Conservation (phyloP, 2,888 invertebrate genomes). For the Osmoderma eremita region DNA sequence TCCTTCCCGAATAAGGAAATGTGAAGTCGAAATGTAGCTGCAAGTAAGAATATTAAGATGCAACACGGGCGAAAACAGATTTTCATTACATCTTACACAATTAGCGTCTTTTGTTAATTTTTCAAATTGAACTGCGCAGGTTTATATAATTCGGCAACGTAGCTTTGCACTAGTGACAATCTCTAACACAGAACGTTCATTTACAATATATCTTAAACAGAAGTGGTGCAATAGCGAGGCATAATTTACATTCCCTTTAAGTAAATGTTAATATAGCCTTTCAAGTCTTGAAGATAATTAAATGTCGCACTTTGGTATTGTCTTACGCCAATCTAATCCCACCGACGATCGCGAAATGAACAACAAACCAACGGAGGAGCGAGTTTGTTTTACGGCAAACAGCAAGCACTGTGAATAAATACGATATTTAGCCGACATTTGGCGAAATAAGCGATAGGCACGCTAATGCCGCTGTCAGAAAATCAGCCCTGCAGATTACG, state of each 20-base stretch:
- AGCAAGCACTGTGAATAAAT: neutral
- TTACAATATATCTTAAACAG: neutral
- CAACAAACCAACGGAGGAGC: constrained; percentile 2
- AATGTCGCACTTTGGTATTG: constrained; percentile 23
- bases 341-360: constrained; percentile 13
- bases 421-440: constrained; percentile 18
- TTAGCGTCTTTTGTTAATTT: too few relatives aligned
- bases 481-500: constrained; percentile 33
- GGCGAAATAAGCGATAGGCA: constrained; percentile 23
- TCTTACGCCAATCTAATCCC: constrained; percentile 15
- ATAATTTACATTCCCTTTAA: constrained; percentile 14
- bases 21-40: too few relatives aligned
- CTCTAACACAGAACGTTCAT: too few relatives aligned
- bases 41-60: too few relatives aligned
- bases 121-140: too few relatives aligned
- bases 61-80: too few relatives aligned
- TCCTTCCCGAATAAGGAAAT: too few relatives aligned
- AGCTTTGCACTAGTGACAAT: too few relatives aligned
- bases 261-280: constrained; percentile 6
- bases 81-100: too few relatives aligned
- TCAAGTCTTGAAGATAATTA: constrained; percentile 9
- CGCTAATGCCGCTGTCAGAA: constrained; percentile 15
- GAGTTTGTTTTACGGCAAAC: constrained; percentile 3
- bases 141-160: too few relatives aligned
- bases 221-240: neutral